Evolutionary conservation across 1,140 invertebrate species (phyloP).

Genomic region (Diploscapter pachys): DNA sequence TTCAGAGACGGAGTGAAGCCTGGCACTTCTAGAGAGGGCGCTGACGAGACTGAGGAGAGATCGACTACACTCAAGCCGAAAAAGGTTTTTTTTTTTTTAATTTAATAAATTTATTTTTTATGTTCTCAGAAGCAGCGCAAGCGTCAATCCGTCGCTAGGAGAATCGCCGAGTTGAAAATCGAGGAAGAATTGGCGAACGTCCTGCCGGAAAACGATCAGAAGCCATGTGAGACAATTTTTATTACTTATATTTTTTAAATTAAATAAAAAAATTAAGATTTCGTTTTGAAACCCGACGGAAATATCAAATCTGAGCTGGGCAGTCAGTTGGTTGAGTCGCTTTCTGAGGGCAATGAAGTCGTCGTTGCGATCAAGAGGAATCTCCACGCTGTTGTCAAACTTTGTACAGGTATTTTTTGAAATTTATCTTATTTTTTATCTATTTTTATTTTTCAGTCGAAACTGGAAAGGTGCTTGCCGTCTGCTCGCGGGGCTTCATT

Average conservation of each 20-base stretch:
- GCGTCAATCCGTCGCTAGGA: constrained; percentile 13
- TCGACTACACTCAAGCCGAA: constrained; percentile 28
- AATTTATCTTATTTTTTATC: background rate
- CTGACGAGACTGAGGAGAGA: constrained; percentile 3
- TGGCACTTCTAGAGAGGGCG: constrained; percentile 2
- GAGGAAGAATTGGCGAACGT: constrained; percentile 19
- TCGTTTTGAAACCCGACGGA: constrained; percentile 7
- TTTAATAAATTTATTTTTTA: background rate
- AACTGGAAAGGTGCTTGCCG: background rate
- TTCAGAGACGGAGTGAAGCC: constrained; percentile 28
- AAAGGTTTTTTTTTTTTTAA: constrained; percentile 11
- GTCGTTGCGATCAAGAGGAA: constrained; percentile 22
- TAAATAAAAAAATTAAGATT: too few species aligned
- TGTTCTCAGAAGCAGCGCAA: constrained; percentile 22
- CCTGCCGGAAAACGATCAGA: constrained; percentile 4
- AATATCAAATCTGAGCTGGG: background rate
- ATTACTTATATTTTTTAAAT: too few species aligned
- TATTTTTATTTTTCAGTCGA: background rate
- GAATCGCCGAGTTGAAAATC: constrained; percentile 21
- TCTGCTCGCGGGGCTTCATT: constrained; percentile 11
- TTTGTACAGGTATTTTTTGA: constrained; percentile 9
- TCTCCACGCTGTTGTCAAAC: constrained; percentile 7
- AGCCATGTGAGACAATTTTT: too few species aligned
- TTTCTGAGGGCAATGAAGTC: constrained; percentile 1
- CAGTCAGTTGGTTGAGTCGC: background rate